Evolutionary conservation across 1,140 invertebrate genomes (phyloP).

Genomic region (Bacillus rossius): DNA sequence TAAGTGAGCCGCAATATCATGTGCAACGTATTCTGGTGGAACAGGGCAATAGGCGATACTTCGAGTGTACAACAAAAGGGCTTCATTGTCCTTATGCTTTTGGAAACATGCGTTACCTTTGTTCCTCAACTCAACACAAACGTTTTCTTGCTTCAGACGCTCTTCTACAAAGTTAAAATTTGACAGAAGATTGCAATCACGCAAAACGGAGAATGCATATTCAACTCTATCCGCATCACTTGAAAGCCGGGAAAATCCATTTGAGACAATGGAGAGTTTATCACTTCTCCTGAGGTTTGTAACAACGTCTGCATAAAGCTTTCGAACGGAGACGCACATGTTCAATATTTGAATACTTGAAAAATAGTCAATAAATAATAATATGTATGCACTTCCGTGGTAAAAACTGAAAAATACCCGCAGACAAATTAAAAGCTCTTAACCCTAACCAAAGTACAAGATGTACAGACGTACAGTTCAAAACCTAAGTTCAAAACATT

Average conservation of each 20-base stretch:
- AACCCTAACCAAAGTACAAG: too few species aligned
- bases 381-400: too few species aligned
- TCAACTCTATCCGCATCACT: constrained; percentile 1
- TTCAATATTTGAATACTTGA: too few species aligned
- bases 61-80: constrained; percentile 7
- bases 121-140: constrained; percentile 3
- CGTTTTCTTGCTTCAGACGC: background rate
- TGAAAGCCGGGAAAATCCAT: background rate
- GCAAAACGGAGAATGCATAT: background rate
- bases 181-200: background rate
- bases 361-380: too few species aligned
- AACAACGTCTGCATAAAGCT: too few species aligned
- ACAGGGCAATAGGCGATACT: constrained; percentile 6
- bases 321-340: too few species aligned
- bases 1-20: too few species aligned
- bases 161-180: background rate
- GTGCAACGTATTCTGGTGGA: background rate
- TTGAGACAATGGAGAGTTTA: background rate
- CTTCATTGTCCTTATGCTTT: background rate
- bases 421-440: too few species aligned
- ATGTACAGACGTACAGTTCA: too few species aligned
- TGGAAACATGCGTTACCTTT: constrained; percentile 8
- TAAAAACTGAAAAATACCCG: too few species aligned
- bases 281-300: too few species aligned
- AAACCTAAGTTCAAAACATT: too few species aligned